Evolutionary conservation across 2,797 vertebrate species (phyloP).

Genomic region (Chaunax sp.): DNA sequence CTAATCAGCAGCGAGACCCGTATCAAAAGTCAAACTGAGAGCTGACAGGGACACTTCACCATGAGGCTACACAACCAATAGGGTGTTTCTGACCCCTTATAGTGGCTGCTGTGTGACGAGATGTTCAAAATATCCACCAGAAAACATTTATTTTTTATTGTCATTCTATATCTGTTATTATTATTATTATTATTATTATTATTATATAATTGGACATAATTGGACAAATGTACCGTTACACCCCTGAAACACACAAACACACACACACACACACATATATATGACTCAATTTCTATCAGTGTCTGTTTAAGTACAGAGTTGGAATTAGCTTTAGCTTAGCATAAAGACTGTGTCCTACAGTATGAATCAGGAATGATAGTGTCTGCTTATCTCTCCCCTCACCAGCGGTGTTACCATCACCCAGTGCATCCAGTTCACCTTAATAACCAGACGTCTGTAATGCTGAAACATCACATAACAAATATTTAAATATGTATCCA

Average conservation of each 20-base stretch:
- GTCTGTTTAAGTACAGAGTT: too few species aligned
- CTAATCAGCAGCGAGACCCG: slow-evolving; percentile 37
- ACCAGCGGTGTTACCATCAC: not conserved
- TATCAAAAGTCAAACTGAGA: slow-evolving; percentile 14
- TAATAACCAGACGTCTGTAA: not conserved
- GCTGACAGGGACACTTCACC: not conserved
- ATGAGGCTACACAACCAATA: not conserved
- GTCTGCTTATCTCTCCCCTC: not conserved
- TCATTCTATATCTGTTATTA: too few species aligned
- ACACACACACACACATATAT: too few species aligned
- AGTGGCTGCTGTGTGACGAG: not conserved
- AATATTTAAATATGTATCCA: not conserved
- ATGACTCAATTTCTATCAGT: too few species aligned
- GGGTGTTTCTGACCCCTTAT: not conserved
- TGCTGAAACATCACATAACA: not conserved
- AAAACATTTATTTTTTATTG: too few species aligned
- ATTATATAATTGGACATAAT: too few species aligned
- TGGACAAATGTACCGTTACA: too few species aligned
- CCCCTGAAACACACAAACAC: too few species aligned
- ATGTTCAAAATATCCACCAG: too few species aligned
- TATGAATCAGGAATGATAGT: not conserved
- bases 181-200: too few species aligned
- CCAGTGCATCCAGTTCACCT: not conserved
- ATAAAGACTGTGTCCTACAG: too few species aligned
- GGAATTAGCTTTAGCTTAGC: not conserved